These are phyloP conservation scores for Onychomys leucogaster DNA, from an alignment of 2,797 vertebrate species.

Conservation along the genomic window DNA sequence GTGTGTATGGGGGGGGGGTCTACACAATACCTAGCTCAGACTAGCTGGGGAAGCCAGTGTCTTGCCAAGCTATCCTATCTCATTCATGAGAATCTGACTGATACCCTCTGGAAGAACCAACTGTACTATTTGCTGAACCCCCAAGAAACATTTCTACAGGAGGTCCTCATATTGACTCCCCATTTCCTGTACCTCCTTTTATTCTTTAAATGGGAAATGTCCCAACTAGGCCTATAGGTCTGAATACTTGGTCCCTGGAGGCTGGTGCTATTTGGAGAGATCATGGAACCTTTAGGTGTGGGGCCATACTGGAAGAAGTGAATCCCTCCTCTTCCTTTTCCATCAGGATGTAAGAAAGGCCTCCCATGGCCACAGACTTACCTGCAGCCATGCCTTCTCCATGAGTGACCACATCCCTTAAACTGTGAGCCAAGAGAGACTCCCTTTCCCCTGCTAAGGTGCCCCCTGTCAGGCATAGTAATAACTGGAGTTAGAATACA, in stretches of 20 bases:
- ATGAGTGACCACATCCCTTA: not conserved
- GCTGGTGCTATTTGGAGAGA: not conserved
- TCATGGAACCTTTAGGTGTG: not conserved
- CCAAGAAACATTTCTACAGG: not conserved
- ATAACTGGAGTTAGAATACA: not conserved
- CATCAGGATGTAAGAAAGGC: not conserved
- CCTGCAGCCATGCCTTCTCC: not conserved
- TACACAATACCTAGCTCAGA: not conserved
- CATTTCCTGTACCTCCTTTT: not conserved
- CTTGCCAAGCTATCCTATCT: not conserved
- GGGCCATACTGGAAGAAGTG: not conserved
- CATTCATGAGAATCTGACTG: not conserved
- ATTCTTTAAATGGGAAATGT: not conserved
- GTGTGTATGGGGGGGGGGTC: rapidly evolving
- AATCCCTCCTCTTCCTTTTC: not conserved
- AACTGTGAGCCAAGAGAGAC: not conserved
- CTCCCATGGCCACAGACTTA: not conserved
- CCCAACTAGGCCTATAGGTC: too few species aligned
- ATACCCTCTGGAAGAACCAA: not conserved
- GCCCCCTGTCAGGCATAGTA: too few species aligned
- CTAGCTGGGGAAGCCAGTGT: not conserved
- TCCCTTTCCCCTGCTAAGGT: not conserved
- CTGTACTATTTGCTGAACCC: not conserved
- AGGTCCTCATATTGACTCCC: not conserved
- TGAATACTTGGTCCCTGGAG: not conserved